A percentile compares a stretch with the other conserved stretches of the same genome.
phyloP scores from a whole-genome alignment of 2,888 invertebrate genomes.

The Tridacna gigas region DNA sequence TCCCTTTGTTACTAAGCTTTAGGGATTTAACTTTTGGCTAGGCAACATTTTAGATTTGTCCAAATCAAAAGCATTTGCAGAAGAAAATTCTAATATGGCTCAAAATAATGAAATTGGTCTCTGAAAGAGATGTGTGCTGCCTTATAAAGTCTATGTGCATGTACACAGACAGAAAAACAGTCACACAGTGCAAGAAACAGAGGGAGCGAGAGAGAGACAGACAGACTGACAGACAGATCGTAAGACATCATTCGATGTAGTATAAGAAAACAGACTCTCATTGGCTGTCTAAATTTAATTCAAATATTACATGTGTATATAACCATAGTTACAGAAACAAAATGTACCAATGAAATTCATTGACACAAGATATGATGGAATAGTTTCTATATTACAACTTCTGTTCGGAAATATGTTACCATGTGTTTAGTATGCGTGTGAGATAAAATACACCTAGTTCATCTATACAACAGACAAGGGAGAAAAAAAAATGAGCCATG shows the following conservation, averaged over 20 bases:
- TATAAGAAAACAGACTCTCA: not conserved
- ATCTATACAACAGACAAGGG: slow-evolving; percentile 1
- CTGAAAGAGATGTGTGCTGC: too few relatives aligned
- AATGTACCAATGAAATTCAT: slow-evolving; percentile 19
- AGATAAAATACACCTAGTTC: slow-evolving; percentile 15
- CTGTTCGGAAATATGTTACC: slow-evolving; percentile 63
- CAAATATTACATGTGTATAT: slow-evolving; percentile 57
- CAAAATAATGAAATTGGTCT: too few relatives aligned
- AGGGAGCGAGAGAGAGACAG: not conserved
- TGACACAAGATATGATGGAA: slow-evolving; percentile 14
- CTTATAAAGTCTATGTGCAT: too few relatives aligned
- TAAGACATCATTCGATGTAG: not conserved
- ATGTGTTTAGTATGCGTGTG: slow-evolving; percentile 16
- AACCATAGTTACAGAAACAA: slow-evolving; percentile 38
- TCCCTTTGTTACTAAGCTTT: too few relatives aligned
- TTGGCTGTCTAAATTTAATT: slow-evolving; percentile 55
- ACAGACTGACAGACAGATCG: not conserved
- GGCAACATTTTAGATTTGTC: too few relatives aligned
- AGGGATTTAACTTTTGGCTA: too few relatives aligned
- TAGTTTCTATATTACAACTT: slow-evolving; percentile 38
- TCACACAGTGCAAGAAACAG: not conserved
- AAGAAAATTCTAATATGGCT: too few relatives aligned
- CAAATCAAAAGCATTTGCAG: too few relatives aligned
- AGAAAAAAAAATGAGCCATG: too few relatives aligned
- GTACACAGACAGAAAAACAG: not conserved